These are phyloP conservation scores for Sebastes miniatus DNA, from an alignment of 2,797 vertebrate genomes.

Conservation along the genomic window DNA sequence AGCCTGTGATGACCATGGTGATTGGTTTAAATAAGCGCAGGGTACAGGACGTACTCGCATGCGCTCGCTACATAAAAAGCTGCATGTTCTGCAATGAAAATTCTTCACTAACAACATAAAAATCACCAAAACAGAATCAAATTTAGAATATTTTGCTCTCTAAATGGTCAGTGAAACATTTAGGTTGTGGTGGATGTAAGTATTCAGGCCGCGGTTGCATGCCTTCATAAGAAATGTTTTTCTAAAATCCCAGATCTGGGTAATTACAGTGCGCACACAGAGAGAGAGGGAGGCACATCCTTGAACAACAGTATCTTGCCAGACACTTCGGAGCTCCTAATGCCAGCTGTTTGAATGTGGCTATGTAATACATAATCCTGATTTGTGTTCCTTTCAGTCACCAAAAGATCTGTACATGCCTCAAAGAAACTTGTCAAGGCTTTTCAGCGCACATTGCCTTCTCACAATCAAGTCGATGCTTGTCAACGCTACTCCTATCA, in stretches of 20 bases:
- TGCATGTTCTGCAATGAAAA: neutral
- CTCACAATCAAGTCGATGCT: slow-evolving; percentile 76
- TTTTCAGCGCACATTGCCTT: slow-evolving; percentile 68
- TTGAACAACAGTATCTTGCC: slow-evolving; percentile 68
- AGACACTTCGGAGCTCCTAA: slow-evolving; percentile 70
- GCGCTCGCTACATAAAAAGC: neutral
- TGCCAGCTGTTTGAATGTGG: slow-evolving; percentile 73
- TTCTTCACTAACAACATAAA: neutral
- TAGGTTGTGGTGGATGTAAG: slow-evolving; percentile 3
- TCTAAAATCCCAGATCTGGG: slow-evolving; percentile 58
- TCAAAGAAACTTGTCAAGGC: slow-evolving; percentile 80
- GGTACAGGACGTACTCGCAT: slow-evolving; percentile 22
- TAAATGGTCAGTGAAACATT: slow-evolving; percentile 39
- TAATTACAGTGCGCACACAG: slow-evolving; percentile 62
- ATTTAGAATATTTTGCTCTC: neutral
- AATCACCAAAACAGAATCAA: neutral
- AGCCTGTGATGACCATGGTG: slow-evolving; percentile 63
- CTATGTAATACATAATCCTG: slow-evolving; percentile 81
- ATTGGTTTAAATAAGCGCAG: slow-evolving; percentile 55
- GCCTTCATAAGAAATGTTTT: slow-evolving; percentile 51
- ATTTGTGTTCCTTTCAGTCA: slow-evolving; percentile 78
- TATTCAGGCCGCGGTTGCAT: slow-evolving; percentile 34
- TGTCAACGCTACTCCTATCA: slow-evolving; percentile 74
- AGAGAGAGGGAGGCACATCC: slow-evolving; percentile 43
- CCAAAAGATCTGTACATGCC: slow-evolving; percentile 71